A percentile compares a stretch with the other conserved stretches of the same genome.
These are phyloP conservation scores for Alethe castanea DNA, from an alignment of 2,113 vertebrate species.

Conservation along the genomic window DNA sequence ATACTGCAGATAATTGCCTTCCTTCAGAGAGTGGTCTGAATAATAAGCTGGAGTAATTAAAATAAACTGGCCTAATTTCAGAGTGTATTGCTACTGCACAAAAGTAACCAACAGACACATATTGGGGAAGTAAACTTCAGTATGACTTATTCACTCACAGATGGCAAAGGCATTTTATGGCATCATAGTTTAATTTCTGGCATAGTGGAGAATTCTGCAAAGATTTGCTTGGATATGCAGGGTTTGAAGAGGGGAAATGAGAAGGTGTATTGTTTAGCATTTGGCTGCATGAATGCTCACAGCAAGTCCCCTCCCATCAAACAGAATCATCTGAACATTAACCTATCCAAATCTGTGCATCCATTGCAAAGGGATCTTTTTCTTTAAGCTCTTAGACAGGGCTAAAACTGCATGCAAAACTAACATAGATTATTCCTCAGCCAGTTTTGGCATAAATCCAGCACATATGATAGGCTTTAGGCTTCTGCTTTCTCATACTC, in stretches of 20 bases:
- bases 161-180: constrained; percentile 33
- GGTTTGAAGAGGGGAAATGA: background rate
- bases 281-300: background rate
- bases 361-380: background rate
- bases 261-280: background rate
- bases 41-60: constrained; percentile 66
- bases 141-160: constrained; percentile 36
- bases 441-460: background rate
- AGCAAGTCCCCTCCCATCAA: background rate
- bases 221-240: background rate
- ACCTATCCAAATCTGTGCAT: background rate
- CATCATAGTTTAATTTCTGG: background rate
- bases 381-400: background rate
- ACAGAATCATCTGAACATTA: background rate
- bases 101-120: constrained; percentile 34
- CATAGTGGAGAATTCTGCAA: background rate
- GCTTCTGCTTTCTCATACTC: background rate
- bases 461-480: background rate
- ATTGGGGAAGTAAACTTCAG: constrained; percentile 36
- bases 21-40: constrained; percentile 53
- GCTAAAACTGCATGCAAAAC: background rate
- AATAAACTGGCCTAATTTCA: constrained; percentile 66
- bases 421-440: background rate
- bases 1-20: constrained; percentile 62
- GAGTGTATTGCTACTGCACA: constrained; percentile 23